Percentiles rank a stretch among this genome's conserved stretches.
Conservation (phyloP, 2,888 invertebrate genomes). For the Pinctada fucata region DNA sequence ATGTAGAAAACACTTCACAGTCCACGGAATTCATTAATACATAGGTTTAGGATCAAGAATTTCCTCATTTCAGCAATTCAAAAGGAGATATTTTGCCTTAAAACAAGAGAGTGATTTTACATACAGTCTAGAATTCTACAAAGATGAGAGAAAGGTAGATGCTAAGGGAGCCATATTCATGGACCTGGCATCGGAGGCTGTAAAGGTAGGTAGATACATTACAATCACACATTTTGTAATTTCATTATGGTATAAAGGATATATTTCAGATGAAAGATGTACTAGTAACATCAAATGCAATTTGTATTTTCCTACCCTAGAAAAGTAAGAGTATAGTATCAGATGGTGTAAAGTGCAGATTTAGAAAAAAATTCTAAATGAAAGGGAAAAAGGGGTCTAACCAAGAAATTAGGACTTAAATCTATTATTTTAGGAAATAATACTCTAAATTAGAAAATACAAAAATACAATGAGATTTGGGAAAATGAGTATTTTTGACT, state of each 20-base stretch:
- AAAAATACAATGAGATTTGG: too few species aligned
- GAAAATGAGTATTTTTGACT: too few species aligned
- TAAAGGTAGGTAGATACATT: conserved; percentile 78
- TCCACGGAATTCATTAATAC: too few species aligned
- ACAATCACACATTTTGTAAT: background rate
- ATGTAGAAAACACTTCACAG: too few species aligned
- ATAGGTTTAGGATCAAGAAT: background rate
- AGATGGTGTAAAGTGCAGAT: too few species aligned
- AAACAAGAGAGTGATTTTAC: conserved; percentile 94
- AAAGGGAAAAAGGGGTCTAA: too few species aligned
- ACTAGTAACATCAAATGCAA: conserved; percentile 1
- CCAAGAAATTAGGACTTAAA: too few species aligned
- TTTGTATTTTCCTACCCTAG: too few species aligned
- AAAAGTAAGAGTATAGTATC: too few species aligned
- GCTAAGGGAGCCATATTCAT: conserved; percentile 94
- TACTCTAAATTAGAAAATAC: too few species aligned
- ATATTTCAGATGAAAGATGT: background rate
- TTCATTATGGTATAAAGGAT: background rate
- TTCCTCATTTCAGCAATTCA: conserved; percentile 83
- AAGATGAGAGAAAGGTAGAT: conserved; percentile 88
- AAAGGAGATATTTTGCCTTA: conserved; percentile 92
- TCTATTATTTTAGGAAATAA: too few species aligned
- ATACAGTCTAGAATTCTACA: conserved; percentile 92
- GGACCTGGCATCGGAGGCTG: conserved; percentile 94
- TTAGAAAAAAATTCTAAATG: too few species aligned